These are phyloP conservation scores for Cephus runcator DNA, from an alignment of 2,888 invertebrate species.

Conservation along the genomic window DNA sequence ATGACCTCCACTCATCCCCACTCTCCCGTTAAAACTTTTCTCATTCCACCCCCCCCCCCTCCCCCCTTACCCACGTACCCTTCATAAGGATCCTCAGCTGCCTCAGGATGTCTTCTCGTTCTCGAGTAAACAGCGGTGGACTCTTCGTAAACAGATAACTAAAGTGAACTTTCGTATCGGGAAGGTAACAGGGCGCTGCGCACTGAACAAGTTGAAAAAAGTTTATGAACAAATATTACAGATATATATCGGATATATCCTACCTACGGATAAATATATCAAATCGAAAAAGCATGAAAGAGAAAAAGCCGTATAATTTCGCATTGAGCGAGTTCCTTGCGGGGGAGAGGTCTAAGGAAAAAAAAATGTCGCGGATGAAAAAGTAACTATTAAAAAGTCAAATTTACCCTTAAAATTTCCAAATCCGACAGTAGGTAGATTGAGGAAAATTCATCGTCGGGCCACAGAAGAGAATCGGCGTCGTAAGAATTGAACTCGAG, in stretches of 20 bases:
- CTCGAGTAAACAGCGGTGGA: constrained; percentile 15
- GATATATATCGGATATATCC: too few relatives aligned
- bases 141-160: constrained; percentile 18
- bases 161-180: constrained; percentile 6
- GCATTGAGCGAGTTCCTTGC: too few relatives aligned
- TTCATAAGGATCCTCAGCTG: constrained; percentile 26
- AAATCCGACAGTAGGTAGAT: constrained; percentile 10
- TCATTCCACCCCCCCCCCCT: too few relatives aligned
- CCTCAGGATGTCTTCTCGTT: constrained; percentile 18
- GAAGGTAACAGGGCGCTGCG: constrained; percentile 8
- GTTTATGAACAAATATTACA: neutral
- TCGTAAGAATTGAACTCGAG: neutral
- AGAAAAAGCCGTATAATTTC: too few relatives aligned
- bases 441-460: constrained; percentile 6
- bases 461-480: constrained; percentile 13
- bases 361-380: too few relatives aligned
- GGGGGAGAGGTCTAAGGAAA: too few relatives aligned
- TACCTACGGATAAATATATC: too few relatives aligned
- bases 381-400: too few relatives aligned
- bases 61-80: constrained; percentile 12
- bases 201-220: constrained; percentile 16
- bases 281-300: too few relatives aligned
- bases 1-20: too few relatives aligned
- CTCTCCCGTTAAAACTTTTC: too few relatives aligned
- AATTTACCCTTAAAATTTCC: constrained; percentile 26